These are phyloP conservation scores for Saccostrea echinata DNA, from an alignment of 1,140 invertebrate species.

Conservation along the genomic window DNA sequence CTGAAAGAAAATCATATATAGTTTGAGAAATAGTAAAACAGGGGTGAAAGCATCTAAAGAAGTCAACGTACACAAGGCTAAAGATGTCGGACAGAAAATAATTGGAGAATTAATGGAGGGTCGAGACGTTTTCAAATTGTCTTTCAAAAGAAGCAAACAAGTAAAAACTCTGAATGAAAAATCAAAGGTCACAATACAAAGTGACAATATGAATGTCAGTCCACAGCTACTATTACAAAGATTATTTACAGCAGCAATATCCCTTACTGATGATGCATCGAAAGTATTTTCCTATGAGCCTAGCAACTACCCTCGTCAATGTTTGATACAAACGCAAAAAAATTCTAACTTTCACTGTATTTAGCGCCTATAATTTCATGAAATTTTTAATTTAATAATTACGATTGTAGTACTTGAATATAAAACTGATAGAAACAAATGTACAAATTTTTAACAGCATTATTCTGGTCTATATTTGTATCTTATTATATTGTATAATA, in stretches of 20 bases:
- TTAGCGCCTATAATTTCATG: too few relatives aligned
- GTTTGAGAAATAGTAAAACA: slow-evolving; percentile 54
- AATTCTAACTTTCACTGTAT: too few relatives aligned
- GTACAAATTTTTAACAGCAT: too few relatives aligned
- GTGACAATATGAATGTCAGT: slow-evolving; percentile 53
- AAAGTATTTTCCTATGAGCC: slow-evolving; percentile 42
- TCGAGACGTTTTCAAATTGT: slow-evolving; percentile 38
- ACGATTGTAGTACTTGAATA: too few relatives aligned
- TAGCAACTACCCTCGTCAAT: slow-evolving; percentile 33
- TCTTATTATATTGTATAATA: too few relatives aligned
- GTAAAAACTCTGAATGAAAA: slow-evolving; percentile 49
- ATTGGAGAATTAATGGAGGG: slow-evolving; percentile 48
- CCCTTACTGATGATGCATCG: background rate
- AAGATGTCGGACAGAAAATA: slow-evolving; percentile 45
- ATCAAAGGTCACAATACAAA: slow-evolving; percentile 47
- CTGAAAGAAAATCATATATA: slow-evolving; percentile 45
- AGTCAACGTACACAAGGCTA: slow-evolving; percentile 56
- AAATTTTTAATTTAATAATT: too few relatives aligned
- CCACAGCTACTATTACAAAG: slow-evolving; percentile 62
- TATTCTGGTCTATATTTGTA: too few relatives aligned
- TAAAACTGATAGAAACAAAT: too few relatives aligned
- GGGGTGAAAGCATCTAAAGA: slow-evolving; percentile 47
- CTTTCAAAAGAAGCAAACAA: too few relatives aligned
- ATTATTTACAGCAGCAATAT: slow-evolving; percentile 38
- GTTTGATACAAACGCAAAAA: slow-evolving; percentile 52